Conservation (phyloP, 2,797 vertebrate species). For the Picus viridis region DNA sequence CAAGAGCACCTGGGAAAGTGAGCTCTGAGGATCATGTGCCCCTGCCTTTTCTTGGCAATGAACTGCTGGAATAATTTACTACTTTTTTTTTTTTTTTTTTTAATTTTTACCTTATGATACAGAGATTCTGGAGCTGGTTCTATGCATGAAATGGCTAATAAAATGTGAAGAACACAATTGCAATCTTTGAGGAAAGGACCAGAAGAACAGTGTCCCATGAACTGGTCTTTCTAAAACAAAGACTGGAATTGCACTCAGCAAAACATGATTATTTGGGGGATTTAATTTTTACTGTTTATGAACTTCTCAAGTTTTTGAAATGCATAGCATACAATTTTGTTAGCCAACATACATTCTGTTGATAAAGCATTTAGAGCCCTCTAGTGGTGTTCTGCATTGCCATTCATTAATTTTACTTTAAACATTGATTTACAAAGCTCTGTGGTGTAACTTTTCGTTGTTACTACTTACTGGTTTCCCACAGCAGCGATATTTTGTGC, state of each 20-base stretch:
- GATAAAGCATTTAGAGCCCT: conserved; percentile 44
- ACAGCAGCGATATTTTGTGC: neutral
- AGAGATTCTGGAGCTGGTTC: neutral
- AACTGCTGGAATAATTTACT: neutral
- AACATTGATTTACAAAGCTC: neutral
- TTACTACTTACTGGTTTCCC: neutral
- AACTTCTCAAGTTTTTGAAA: neutral
- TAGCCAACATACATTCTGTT: neutral
- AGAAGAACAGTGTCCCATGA: neutral
- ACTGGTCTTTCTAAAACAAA: neutral
- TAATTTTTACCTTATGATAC: neutral
- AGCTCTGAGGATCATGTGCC: neutral
- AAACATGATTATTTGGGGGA: neutral
- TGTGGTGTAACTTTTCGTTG: neutral
- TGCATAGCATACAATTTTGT: neutral
- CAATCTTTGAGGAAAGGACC: neutral
- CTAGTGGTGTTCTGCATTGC: conserved; percentile 42
- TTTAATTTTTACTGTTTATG: neutral
- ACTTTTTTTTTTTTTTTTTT: no score
- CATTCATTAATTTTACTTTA: neutral
- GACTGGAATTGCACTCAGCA: neutral
- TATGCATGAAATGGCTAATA: neutral
- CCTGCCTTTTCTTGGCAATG: neutral
- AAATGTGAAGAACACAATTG: neutral
- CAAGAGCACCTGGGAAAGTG: no score